Base-by-base conservation (phyloP, 1,140 invertebrate genomes). In the Platyura marginata region DNA sequence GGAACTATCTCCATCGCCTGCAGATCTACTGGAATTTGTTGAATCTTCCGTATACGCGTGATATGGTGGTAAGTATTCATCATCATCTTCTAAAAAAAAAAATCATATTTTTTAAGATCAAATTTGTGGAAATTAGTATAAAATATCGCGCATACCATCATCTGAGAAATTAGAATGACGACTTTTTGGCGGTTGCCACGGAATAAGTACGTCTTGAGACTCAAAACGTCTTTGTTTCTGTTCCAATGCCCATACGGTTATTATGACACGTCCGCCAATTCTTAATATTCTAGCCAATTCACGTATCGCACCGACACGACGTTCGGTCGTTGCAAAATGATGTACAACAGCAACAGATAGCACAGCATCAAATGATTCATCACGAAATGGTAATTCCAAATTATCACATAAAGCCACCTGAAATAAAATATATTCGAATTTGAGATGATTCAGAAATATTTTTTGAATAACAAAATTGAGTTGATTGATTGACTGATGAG, bases 181-280 rank as follows among this genome's bases (percentile, higher is more conserved):
- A 37, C 72, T 75, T 45, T 72, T 73, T 2, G 81, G 80, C 39
- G 76, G 68, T 50, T 88, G 82, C 90, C 91, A 96, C 2, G 92
- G 92, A 44, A 98, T 86, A 22, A 98, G 65, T 33, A 97, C 89
- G 64, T 98, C 93, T 67, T 72, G 70, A 11, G 69, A 71, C 51
- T 72, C 69, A 35, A 72, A 72, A 47, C 83, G 85, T 49, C 85
- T 65, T 54, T 91, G 83, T 42, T 79, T 75, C 54, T 96, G 91
- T 62, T 97, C 92, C 80, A 94, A 88, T 11, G 92, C 87, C 92
- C 92, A 96, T 1, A 94, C 91, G 13, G 87, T 91, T 46, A 96
- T 86, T 46, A 96, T 77, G n/a, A 95, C 70, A 40, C 80, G 66
- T 3, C 93, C 93, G 1, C 91, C 91, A 42, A 93, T 89, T 44